These are phyloP conservation scores for Heliconius charithonia DNA, from an alignment of 2,888 invertebrate genomes.

Conservation along the genomic window DNA sequence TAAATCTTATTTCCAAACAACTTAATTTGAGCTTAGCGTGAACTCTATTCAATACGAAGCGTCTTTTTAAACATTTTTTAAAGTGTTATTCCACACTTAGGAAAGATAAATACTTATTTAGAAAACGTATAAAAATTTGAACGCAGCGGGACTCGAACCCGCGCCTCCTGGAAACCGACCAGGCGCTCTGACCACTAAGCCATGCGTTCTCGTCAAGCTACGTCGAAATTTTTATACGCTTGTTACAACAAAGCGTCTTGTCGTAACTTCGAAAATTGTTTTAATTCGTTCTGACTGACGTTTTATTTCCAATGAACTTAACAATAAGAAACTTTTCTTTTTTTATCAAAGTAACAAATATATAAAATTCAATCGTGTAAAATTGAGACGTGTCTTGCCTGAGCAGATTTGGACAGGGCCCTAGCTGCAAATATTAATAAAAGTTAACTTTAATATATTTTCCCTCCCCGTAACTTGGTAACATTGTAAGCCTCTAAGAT, in stretches of 20 bases:
- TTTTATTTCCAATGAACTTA: conserved; percentile 14
- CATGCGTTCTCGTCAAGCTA: too few relatives aligned
- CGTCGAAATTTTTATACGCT: too few relatives aligned
- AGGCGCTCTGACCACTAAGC: too few relatives aligned
- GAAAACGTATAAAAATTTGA: too few relatives aligned
- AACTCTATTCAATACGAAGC: conserved; percentile 2
- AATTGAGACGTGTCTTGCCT: neutral
- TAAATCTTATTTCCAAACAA: conserved; percentile 14
- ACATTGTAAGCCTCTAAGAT: conserved; percentile 2
- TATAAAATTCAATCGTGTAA: conserved; percentile 9
- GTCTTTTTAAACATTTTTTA: too few relatives aligned
- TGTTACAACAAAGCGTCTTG: neutral
- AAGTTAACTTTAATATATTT: conserved; percentile 19
- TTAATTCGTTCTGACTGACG: neutral
- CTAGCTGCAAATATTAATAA: conserved; percentile 8
- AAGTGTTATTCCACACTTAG: too few relatives aligned
- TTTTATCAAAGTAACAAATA: neutral
- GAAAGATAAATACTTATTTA: too few relatives aligned
- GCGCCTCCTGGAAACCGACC: too few relatives aligned
- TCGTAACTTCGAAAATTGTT: conserved; percentile 5
- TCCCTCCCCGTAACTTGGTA: neutral
- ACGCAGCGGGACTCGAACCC: too few relatives aligned
- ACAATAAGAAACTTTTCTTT: neutral
- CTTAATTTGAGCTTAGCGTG: conserved; percentile 10
- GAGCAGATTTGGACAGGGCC: neutral